Evolutionary conservation across 2,797 vertebrate genomes (phyloP).

Genomic region (Periophthalmus magnuspinnatus): DNA sequence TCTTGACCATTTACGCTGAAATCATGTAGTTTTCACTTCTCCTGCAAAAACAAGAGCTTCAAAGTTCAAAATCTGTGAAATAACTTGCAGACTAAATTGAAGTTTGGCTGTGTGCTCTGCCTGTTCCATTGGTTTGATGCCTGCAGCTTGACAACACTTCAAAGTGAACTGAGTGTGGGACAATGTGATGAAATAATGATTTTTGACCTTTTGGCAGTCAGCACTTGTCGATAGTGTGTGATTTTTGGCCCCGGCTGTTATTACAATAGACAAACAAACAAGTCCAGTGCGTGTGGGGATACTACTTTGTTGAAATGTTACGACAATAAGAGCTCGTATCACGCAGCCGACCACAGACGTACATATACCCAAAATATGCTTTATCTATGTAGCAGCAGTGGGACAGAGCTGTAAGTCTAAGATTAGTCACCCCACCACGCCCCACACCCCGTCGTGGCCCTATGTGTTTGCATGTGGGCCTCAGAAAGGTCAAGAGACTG

Average conservation of each 20-base stretch:
- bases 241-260: constrained; percentile 11
- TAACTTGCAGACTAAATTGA: neutral
- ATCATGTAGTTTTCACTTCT: neutral
- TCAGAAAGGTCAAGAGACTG: constrained; percentile 1
- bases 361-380: constrained; percentile 31
- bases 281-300: neutral
- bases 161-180: constrained; percentile 23
- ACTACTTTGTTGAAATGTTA: neutral
- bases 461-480: constrained; percentile 2
- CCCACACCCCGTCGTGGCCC: constrained; percentile 27
- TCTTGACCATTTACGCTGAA: neutral
- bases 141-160: constrained; percentile 25
- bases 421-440: constrained; percentile 62
- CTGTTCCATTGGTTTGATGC: neutral
- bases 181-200: constrained; percentile 33
- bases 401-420: constrained; percentile 61
- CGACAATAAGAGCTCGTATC: constrained; percentile 31
- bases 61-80: neutral
- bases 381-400: constrained; percentile 64
- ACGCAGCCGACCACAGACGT: constrained; percentile 38
- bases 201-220: constrained; percentile 24
- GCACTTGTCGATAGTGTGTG: constrained; percentile 22
- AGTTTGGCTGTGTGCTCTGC: constrained; percentile 3
- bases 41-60: neutral
- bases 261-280: constrained; percentile 16